These are phyloP conservation scores for Cygnus buccinator DNA, from an alignment of 2,113 vertebrate genomes.

Conservation along the genomic window DNA sequence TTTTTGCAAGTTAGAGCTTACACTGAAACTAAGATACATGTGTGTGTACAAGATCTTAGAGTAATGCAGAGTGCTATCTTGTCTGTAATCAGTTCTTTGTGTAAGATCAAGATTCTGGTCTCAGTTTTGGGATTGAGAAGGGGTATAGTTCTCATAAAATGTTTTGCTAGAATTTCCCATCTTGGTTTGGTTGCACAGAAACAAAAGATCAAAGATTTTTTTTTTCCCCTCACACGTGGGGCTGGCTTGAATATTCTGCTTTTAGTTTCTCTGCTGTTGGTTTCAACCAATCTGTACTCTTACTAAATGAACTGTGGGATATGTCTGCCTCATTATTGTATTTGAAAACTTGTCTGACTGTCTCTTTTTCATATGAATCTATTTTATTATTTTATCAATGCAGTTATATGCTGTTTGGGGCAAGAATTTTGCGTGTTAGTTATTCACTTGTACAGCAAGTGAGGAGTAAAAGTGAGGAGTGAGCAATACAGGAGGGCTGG, in stretches of 20 bases:
- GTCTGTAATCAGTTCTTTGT: not conserved
- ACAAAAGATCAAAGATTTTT: not conserved
- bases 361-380: not conserved
- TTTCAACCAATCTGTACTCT: not conserved
- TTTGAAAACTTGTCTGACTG: not conserved
- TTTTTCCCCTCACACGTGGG: not conserved
- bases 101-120: not conserved
- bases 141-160: not conserved
- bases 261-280: not conserved
- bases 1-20: not conserved
- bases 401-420: not conserved
- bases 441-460: not conserved
- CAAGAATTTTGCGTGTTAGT: not conserved
- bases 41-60: not conserved
- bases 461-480: too few relatives aligned
- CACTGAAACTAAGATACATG: not conserved
- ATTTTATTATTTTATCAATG: not conserved
- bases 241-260: not conserved
- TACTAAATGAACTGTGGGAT: not conserved
- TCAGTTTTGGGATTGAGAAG: not conserved
- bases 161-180: not conserved
- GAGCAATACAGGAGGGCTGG: not conserved
- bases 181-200: not conserved
- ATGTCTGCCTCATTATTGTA: not conserved
- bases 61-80: not conserved